Base-by-base conservation (phyloP, 1,140 invertebrate species). In the Drosophila repletoides region DNA sequence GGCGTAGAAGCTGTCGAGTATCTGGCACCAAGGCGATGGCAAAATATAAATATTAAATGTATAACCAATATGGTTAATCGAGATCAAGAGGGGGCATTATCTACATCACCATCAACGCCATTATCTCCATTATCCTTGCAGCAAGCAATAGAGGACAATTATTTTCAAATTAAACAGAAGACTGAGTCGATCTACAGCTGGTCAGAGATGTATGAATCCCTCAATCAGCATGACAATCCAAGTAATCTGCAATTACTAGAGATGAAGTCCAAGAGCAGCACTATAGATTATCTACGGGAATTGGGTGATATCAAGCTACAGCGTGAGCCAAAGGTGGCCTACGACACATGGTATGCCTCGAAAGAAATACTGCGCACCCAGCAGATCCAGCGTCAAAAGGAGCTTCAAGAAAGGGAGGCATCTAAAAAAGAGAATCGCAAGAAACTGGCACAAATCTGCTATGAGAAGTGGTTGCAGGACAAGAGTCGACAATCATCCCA, bases 391-490 rank as follows among this genome's bases (percentile, higher is more conserved):
- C 40, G 7, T 0, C 15, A 68, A 6, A 9, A 9, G 1, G 9
- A 38, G 7, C 6, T 33, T 9, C 26, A 26, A 3, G 17, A 36
- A n/a, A n/a, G n/a, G 2, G 0, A 55, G 6, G 26, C n/a, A n/a
- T n/a, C n/a, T n/a, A n/a, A n/a, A n/a, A n/a, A 33, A 3, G 6
- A 33, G 26, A 1, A 43, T 5, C 24, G 28, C 14, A 76, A 73
- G 17, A n/a, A 34, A 4, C n/a, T 33, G 0, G 45, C 80, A 0
- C 4, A 69, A n/a, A 1, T 26, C 0, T 48, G 64, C 52, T 87
- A 87, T 9, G 56, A 87, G 0, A 12, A 67, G 15, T 86, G 80
- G 80, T 21, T 76, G 1, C 52, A 15, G 1, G 6, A 49, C 4
- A 84, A 84, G 26, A 9, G 19, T 0, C 51, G 33, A 7, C 40